Base-by-base conservation (phyloP, 1,140 invertebrate genomes). In the Anastrepha obliqua region DNA sequence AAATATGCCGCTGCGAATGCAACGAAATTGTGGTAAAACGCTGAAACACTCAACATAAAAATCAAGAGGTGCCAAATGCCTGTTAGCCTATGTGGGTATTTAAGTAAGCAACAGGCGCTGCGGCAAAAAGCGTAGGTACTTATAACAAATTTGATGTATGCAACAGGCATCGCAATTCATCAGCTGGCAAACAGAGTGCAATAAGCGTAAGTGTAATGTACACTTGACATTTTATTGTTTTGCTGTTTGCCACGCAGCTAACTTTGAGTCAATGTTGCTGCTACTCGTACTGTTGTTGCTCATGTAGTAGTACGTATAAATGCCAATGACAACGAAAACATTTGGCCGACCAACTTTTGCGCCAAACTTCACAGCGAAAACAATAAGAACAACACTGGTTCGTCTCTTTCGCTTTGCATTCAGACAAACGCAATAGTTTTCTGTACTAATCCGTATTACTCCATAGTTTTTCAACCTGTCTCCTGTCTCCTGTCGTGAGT, bases 171-270 rank as follows among this genome's bases (percentile, higher is more conserved):
- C 44, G 67, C 67, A 42, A 44, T 74, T 39, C 67, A 3, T 11
- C 64, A 20, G 39, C 64, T 29, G 29, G 29, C 20, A 67, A 67
- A 20, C 39, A 67, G 64, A 20, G 64, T 67, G 39, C 64, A 67
- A 67, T 20, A 74, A 74, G 67, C 67, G 67, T 74, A 47, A 74
- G 42, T 44, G 67, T 67, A 39, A 67, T 29, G 64, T 44, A 44
- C 44, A 74, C 42, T 74, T 42, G 42, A 74, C 67, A 74, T 74
- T 47, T 44, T 42, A 47, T 74, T 47, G 67, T 47, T 74, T 74
- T 74, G 8, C 42, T 17, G 67, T 42, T 74, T 74, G 15, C 67
- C 44, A 74, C 42, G 67, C 67, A 47, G 13, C 39, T 11, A 74
- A 74, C 67, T 74, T 4, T 44, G 42, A 15, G 42, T 42, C 15